Evolutionary conservation across 2,797 vertebrate species (phyloP).

Genomic region (Acropternis orthonyx): DNA sequence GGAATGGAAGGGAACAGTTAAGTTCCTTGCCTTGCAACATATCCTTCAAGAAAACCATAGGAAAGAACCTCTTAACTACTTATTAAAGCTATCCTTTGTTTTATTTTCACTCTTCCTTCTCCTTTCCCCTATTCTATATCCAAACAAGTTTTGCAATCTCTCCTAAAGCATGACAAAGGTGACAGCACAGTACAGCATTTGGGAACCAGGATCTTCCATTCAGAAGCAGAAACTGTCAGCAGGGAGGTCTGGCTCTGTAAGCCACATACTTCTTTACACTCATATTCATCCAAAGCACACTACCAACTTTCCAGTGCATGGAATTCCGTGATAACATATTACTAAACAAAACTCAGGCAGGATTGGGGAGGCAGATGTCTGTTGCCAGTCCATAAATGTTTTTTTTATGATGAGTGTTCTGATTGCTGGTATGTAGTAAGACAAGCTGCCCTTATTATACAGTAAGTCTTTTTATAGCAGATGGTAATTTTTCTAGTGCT

Average conservation of each 20-base stretch:
- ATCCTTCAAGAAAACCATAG: neutral
- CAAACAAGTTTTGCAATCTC: constrained; percentile 25
- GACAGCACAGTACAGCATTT: neutral
- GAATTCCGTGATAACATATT: neutral
- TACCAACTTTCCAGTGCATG: neutral
- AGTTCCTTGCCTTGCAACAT: neutral
- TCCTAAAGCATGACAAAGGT: constrained; percentile 30
- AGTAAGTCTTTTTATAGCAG: constrained; percentile 8
- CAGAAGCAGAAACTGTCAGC: neutral
- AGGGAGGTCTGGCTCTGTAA: neutral
- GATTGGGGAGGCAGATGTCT: neutral
- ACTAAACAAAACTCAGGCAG: neutral
- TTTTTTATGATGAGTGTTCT: neutral
- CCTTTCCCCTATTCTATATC: constrained; percentile 16
- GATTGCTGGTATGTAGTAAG: neutral
- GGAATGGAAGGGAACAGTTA: neutral
- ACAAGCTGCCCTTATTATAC: constrained; percentile 2
- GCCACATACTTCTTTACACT: neutral
- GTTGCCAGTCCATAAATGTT: neutral
- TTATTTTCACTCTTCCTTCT: constrained; percentile 23
- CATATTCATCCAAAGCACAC: neutral
- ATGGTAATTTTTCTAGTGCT: constrained; percentile 23
- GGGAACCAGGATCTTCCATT: neutral
- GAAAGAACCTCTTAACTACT: neutral
- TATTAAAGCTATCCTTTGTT: neutral